phyloP scores from a whole-genome alignment of 2,797 vertebrate species.

The Alectoris magna region DNA sequence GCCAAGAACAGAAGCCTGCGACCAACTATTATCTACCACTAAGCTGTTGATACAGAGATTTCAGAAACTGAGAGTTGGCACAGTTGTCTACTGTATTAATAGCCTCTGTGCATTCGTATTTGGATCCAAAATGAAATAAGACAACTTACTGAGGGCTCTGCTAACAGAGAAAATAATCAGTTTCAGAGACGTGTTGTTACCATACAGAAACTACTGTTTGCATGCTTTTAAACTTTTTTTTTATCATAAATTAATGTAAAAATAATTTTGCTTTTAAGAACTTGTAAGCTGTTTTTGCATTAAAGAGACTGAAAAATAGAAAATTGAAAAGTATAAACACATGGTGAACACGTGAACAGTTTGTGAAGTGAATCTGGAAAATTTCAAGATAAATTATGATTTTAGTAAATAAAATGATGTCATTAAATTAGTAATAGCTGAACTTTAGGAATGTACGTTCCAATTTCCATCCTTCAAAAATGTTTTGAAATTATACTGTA shows the following conservation, averaged over 20 bases:
- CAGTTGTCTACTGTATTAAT: background rate
- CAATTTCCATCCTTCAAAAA: slow-evolving; percentile 1
- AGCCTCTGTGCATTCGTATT: background rate
- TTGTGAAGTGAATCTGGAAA: background rate
- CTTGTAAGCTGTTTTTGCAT: fast-evolving
- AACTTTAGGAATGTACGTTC: background rate
- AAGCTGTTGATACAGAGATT: background rate
- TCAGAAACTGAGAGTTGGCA: background rate
- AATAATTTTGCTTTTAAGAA: background rate
- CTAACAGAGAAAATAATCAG: background rate
- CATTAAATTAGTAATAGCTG: background rate
- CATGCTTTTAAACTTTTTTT: background rate
- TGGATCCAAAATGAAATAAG: background rate
- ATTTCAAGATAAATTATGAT: background rate
- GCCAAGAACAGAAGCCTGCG: background rate
- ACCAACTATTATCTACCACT: background rate
- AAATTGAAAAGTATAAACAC: background rate
- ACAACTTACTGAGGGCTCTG: background rate
- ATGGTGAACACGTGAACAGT: background rate
- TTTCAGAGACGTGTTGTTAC: background rate
- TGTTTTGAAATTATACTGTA: background rate
- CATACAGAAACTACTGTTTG: background rate
- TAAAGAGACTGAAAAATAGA: background rate
- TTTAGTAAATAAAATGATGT: background rate
- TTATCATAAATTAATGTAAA: background rate